Evolutionary conservation across 2,888 invertebrate genomes (phyloP), one percentile per base, ranked within the genome.

Genomic region (Bimastos eiseni): DNA sequence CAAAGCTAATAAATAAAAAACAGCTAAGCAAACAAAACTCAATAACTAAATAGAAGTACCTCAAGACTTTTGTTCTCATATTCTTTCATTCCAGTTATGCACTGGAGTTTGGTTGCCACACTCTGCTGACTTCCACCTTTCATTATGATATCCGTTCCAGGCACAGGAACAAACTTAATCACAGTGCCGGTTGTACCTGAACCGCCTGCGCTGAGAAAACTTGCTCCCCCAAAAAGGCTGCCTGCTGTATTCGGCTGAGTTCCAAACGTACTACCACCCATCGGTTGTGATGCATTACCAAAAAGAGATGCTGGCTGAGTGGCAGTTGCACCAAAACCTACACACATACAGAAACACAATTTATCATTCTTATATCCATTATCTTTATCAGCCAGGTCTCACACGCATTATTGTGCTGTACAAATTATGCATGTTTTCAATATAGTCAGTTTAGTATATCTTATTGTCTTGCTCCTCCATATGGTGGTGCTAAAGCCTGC

Each of bases 11-110:
- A 49, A 21, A 49, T 21, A 49, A 49, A 49, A 49, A 49, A 49
- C 49, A 49, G 49, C 49, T 49, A 1, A 49, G 21, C 49, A 49
- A 49, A 21, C 49, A 19, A 24, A 49, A 44, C 44, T 44, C 19
- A 44, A 49, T 19, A 49, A 49, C 21, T 70, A n/a, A 70, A 33
- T 41, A 33, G 41, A 92, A 91, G 90, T 91, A 94, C 96, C 95
- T 99, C 99, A 38, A 99, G 95, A 0, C 98, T 98, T 95, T 99
- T 99, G 89, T 95, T 95, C 94, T 99, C 99, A 94, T 99, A 99
- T 94, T 99, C 98, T 96, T 98, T 98, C 99, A 99, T 99, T 91
- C 98, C 98, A 0, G 98, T 98, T 92, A 99, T 99, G 95, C 99
- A 99, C 94, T 98, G 98, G 94, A 98, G 98, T 93, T 98, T 97